These are phyloP conservation scores for Clusia tigrina DNA, from an alignment of 2,888 invertebrate species.

Conservation along the genomic window DNA sequence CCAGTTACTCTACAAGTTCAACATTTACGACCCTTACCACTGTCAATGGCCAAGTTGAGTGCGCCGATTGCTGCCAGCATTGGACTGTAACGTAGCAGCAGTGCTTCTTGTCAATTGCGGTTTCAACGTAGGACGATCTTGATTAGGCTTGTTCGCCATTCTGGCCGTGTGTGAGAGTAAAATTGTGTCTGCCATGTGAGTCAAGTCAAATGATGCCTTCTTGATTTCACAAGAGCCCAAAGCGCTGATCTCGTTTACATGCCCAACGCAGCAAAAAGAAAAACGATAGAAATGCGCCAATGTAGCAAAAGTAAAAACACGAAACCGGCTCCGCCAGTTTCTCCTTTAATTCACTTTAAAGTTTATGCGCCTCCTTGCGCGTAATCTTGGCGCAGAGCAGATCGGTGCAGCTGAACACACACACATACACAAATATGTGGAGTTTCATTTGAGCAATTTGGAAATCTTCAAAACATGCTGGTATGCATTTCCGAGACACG, in stretches of 20 bases:
- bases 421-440: not conserved
- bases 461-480: not conserved
- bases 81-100: not conserved
- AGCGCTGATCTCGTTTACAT: not conserved
- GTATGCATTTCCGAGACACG: not conserved
- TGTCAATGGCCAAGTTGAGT: not conserved
- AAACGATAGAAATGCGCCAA: not conserved
- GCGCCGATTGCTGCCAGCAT: no score
- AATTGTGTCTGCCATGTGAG: not conserved
- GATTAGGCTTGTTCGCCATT: conserved; percentile 37
- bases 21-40: no score
- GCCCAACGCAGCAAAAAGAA: no score
- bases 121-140: conserved; percentile 31
- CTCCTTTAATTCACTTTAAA: not conserved
- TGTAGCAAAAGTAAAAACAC: not conserved
- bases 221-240: not conserved
- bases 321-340: not conserved
- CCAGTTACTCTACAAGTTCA: no score
- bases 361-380: not conserved
- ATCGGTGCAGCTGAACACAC: not conserved
- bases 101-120: not conserved
- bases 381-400: not conserved
- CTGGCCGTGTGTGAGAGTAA: not conserved
- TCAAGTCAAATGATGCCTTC: not conserved
- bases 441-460: not conserved